These are phyloP conservation scores for Ellobius talpinus DNA, from an alignment of 2,113 vertebrate species.

Conservation along the genomic window DNA sequence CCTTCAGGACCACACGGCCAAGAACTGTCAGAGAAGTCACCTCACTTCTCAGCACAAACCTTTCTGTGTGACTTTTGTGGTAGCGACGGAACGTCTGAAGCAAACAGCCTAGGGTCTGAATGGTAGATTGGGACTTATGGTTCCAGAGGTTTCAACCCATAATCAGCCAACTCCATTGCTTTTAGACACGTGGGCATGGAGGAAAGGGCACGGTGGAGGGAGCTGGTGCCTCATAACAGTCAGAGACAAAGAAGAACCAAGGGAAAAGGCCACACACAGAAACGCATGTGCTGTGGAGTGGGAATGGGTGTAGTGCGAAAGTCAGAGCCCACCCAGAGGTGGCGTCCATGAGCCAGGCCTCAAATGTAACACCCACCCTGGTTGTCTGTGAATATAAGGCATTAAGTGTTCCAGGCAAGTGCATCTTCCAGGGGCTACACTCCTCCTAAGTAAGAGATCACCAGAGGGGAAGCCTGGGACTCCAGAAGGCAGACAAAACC, in stretches of 20 bases:
- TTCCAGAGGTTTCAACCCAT: neutral
- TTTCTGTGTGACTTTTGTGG: neutral
- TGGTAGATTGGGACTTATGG: neutral
- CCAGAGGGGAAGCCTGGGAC: neutral
- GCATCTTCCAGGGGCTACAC: neutral
- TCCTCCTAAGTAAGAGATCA: neutral
- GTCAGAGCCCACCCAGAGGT: neutral
- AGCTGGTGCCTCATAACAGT: neutral
- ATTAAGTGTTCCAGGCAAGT: neutral
- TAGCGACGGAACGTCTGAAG: neutral
- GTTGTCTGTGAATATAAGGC: fast-evolving
- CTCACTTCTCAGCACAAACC: neutral
- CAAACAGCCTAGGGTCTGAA: neutral
- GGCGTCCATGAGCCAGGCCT: neutral
- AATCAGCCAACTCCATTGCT: neutral
- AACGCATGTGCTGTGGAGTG: neutral
- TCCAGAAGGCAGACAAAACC: neutral
- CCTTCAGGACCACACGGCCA: neutral
- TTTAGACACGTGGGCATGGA: no score
- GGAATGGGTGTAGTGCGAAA: no score
- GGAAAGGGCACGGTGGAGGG: neutral
- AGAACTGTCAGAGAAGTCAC: neutral
- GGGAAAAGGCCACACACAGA: neutral
- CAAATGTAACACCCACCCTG: neutral
- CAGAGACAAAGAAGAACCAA: neutral